These are phyloP conservation scores for Temnothorax longispinosus DNA, from an alignment of 1,140 invertebrate species.

Conservation along the genomic window DNA sequence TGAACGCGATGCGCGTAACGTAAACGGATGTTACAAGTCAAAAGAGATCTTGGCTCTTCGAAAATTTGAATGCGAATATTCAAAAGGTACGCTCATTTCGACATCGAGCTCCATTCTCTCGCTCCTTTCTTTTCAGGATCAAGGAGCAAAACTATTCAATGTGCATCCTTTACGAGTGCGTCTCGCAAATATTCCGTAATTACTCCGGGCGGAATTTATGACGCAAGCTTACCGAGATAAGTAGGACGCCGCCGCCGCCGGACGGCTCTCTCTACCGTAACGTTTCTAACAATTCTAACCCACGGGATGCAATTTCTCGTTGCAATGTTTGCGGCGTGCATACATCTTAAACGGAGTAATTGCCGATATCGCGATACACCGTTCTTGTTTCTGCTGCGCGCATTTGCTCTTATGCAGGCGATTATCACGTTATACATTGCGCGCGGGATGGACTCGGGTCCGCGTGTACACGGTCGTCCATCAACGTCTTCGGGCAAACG, in stretches of 20 bases:
- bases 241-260: not conserved
- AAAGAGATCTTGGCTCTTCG: not conserved
- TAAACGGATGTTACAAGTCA: not conserved
- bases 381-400: not conserved
- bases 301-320: conserved; percentile 17
- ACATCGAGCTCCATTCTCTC: not conserved
- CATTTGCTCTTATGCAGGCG: conserved; percentile 12
- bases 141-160: not conserved
- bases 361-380: conserved; percentile 35
- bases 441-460: conserved; percentile 12
- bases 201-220: conserved; percentile 11
- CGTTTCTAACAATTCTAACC: not conserved
- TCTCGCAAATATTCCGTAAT: conserved; percentile 13
- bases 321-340: conserved; percentile 8
- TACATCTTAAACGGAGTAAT: conserved; percentile 28
- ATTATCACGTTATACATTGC: conserved; percentile 27
- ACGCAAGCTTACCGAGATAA: not conserved
- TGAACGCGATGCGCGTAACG: not conserved
- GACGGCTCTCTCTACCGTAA: not conserved
- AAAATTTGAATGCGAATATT: not conserved
- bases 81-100: too few species aligned
- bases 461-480: conserved; percentile 24
- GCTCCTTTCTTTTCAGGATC: not conserved
- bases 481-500: conserved; percentile 51
- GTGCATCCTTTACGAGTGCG: not conserved